Percentiles rank a stretch among this genome's conserved stretches.
phyloP scores from a whole-genome alignment of 23 tunicate genomes.

The Ciona savignyi region DNA sequence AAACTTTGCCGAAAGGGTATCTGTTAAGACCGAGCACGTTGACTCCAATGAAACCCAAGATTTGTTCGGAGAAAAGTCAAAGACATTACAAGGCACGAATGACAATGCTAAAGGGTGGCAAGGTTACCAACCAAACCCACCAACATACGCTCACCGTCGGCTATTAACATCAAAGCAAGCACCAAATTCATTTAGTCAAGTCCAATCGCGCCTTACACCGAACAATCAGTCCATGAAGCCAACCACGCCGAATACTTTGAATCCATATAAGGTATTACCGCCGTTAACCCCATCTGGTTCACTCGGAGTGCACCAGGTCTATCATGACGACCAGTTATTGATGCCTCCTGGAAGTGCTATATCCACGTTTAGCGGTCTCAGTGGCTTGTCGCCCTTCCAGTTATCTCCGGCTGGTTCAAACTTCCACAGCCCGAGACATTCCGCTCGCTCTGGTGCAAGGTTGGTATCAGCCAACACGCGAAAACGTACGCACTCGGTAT shows the following conservation, averaged over 20 bases:
- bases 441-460: constrained; percentile 45
- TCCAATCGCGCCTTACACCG: no score
- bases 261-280: constrained; percentile 89
- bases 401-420: constrained; percentile 61
- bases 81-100: neutral
- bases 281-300: constrained; percentile 68
- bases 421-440: constrained; percentile 71
- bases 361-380: constrained; percentile 70
- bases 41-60: neutral
- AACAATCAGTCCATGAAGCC: constrained; percentile 10
- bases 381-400: constrained; percentile 58
- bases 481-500: constrained; percentile 69
- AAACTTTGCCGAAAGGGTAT: neutral
- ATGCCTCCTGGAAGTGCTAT: constrained; percentile 76
- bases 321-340: constrained; percentile 23
- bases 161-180: neutral
- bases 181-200: neutral
- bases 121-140: neutral
- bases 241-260: constrained; percentile 40
- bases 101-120: neutral
- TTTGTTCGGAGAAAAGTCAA: neutral
- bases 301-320: neutral
- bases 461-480: constrained; percentile 31
- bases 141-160: neutral
- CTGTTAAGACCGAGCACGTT: neutral